Base-by-base conservation (phyloP, 2,113 vertebrate species). In the Planiliza haematocheilus region DNA sequence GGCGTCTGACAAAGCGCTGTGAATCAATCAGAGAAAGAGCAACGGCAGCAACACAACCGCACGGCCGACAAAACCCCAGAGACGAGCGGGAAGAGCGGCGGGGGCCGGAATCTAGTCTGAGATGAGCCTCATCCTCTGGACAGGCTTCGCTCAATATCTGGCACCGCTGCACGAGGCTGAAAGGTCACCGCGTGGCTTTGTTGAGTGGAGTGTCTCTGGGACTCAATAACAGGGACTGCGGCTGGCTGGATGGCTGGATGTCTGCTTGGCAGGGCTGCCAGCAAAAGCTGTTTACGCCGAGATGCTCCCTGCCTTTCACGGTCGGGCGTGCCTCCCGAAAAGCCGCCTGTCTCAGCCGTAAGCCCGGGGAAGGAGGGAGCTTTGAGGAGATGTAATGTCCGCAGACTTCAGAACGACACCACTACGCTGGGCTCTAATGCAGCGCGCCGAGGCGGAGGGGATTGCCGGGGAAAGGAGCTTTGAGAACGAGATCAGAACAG, bases 91-190 rank as follows among this genome's bases (percentile, higher is more conserved):
- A 17, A 21, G 20, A 61, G 36, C 48, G 64, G 68, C 13, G 24
- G 7, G n/a, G 55, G 67, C 48, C 46, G 80, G 82, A 79, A 77
- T 74, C 77, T 38, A 69, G 74, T 57, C 59, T 36, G 73, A 58
- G 82, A 73, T 73, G 79, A 86, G 81, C 81, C 71, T 74, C 78
- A 68, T 88, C 74, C 77, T 80, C 62, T 43, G 70, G 77, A 71
- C 75, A 45, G 63, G 10, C 74, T 82, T n/a, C 86, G 70, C 77
- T 88, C 82, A 36, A 86, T 87, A 83, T 84, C 73, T 81, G 78
- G 80, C 72, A 43, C 68, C 16, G 46, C 52, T n/a, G 70, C 41
- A 34, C 0, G 38, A 46, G 75, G 75, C 72, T 76, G 82, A 77
- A 81, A 86, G 89, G 85, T 84, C 86, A 81, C 63, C 1, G 81